phyloP scores from a whole-genome alignment of 2,797 vertebrate genomes.

The Telmatherina bonti region DNA sequence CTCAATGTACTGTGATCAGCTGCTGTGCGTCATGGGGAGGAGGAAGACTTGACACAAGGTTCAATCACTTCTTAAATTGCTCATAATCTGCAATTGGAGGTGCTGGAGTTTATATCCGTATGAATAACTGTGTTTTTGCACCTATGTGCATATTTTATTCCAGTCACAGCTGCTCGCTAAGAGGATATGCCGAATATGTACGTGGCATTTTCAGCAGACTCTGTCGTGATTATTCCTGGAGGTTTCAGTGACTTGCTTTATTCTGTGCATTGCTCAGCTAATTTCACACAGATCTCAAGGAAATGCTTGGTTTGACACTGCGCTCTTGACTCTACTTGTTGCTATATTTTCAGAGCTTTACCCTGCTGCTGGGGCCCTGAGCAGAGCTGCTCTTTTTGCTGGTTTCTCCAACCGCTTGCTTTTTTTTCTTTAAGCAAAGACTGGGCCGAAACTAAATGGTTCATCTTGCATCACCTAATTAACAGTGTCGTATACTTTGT shows the following conservation, averaged over 20 bases:
- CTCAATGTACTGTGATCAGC: slow-evolving; percentile 8
- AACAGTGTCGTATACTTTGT: slow-evolving; percentile 42
- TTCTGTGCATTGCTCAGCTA: slow-evolving; percentile 48
- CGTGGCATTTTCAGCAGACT: slow-evolving; percentile 11
- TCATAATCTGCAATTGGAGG: background rate
- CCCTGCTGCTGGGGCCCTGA: slow-evolving; percentile 4
- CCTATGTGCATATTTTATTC: background rate
- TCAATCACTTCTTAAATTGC: slow-evolving; percentile 29
- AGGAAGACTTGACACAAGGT: slow-evolving; percentile 23
- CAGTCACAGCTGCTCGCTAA: background rate
- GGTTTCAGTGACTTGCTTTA: slow-evolving; percentile 41
- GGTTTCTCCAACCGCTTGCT: slow-evolving; percentile 7
- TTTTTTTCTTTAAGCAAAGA: slow-evolving; percentile 10
- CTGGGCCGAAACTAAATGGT: slow-evolving; percentile 11
- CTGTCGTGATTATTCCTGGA: slow-evolving; percentile 41
- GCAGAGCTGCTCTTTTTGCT: slow-evolving; percentile 15
- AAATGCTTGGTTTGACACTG: slow-evolving; percentile 40
- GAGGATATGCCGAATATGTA: slow-evolving; percentile 17
- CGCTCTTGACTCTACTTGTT: slow-evolving; percentile 19
- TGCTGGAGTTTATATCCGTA: background rate
- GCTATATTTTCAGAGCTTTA: slow-evolving; percentile 24
- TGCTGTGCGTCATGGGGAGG: slow-evolving; percentile 4
- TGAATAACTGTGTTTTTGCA: background rate
- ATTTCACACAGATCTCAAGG: slow-evolving; percentile 56
- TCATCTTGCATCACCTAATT: slow-evolving; percentile 51